Conservation (phyloP, 1,140 invertebrate species). For the Trichonephila clavata region DNA sequence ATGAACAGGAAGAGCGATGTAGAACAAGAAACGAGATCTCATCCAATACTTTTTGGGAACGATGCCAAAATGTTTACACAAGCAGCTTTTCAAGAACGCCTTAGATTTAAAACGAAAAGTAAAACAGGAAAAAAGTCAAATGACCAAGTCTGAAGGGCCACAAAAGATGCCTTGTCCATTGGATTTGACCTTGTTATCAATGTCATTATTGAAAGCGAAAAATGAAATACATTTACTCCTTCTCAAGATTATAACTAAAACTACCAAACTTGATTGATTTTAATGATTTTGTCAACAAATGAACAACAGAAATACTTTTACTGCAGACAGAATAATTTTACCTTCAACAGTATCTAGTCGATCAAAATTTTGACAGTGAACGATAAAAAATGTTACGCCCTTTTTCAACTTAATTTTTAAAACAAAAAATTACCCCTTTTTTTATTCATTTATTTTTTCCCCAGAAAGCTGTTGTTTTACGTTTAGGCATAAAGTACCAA, state of each 20-base stretch:
- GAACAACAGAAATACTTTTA: not conserved
- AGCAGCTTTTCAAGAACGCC: constrained; percentile 28
- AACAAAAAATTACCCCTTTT: too few relatives aligned
- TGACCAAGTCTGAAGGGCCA: constrained; percentile 19
- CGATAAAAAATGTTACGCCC: not conserved
- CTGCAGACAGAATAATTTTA: not conserved
- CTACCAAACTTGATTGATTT: not conserved
- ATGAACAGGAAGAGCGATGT: not conserved
- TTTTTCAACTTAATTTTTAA: too few relatives aligned
- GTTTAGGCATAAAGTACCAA: too few relatives aligned
- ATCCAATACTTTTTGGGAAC: constrained; percentile 1
- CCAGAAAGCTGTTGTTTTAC: too few relatives aligned
- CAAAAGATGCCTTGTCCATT: constrained; percentile 46
- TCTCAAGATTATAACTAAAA: not conserved
- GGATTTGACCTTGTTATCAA: constrained; percentile 23
- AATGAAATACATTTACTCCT: not conserved
- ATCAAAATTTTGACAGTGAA: not conserved
- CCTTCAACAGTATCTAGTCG: not conserved
- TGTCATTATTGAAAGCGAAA: not conserved
- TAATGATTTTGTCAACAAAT: not conserved
- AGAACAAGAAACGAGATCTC: not conserved
- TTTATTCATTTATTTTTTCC: too few relatives aligned
- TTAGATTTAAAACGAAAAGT: constrained; percentile 12
- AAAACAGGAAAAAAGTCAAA: not conserved
- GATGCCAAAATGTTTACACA: constrained; percentile 6